Evolutionary conservation across 2,797 vertebrate genomes (phyloP).

Genomic region (Tenualosa ilisha): DNA sequence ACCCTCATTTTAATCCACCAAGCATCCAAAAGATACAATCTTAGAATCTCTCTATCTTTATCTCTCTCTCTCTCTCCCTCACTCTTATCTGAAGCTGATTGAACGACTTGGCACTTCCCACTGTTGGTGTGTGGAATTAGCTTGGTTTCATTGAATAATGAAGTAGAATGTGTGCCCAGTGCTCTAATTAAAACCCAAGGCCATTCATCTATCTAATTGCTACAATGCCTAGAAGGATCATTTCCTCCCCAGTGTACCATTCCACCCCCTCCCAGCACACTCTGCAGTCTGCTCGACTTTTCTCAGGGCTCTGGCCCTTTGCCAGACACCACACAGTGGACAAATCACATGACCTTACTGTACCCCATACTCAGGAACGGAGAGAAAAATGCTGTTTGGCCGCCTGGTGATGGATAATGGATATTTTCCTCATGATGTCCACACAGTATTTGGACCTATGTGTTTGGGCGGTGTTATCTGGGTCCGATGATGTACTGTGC

Average conservation of each 20-base stretch:
- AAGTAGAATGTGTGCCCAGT: slow-evolving; percentile 79
- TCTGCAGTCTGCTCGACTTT: slow-evolving; percentile 67
- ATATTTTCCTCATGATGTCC: background rate
- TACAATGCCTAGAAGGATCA: slow-evolving; percentile 86
- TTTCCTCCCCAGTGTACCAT: slow-evolving; percentile 81
- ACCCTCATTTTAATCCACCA: background rate
- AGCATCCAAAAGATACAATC: slow-evolving; percentile 15
- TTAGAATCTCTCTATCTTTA: slow-evolving; percentile 49
- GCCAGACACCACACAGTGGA: background rate
- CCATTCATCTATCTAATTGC: slow-evolving; percentile 95
- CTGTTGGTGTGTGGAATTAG: slow-evolving; percentile 70
- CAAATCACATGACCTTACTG: slow-evolving; percentile 4
- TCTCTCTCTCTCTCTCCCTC: slow-evolving; percentile 40
- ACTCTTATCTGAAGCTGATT: slow-evolving; percentile 72
- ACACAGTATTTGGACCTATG: background rate
- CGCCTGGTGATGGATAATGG: background rate
- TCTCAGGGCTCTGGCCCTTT: background rate
- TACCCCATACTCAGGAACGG: background rate
- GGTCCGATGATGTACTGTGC: background rate
- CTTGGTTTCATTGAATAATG: slow-evolving; percentile 80
- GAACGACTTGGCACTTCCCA: slow-evolving; percentile 61
- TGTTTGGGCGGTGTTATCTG: background rate
- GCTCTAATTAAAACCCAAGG: slow-evolving; percentile 90
- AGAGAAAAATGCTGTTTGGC: background rate
- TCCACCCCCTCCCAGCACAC: slow-evolving; percentile 57